Evolutionary conservation across 2,888 invertebrate species (phyloP).

Genomic region (Xanthorhoe spadicearia): DNA sequence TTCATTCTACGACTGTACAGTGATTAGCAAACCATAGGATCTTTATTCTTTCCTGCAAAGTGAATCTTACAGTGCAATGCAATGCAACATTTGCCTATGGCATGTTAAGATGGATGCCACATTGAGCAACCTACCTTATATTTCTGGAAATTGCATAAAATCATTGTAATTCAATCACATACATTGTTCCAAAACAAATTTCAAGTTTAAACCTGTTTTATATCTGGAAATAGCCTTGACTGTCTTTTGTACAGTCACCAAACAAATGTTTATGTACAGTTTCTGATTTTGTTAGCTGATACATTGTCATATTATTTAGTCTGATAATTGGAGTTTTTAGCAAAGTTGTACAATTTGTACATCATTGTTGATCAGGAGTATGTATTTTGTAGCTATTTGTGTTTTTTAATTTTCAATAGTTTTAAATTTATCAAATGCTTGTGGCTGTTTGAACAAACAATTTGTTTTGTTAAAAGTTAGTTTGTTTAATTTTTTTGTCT

Average conservation of each 20-base stretch:
- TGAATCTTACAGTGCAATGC: not conserved
- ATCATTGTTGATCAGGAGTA: too few species aligned
- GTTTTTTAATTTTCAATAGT: too few species aligned
- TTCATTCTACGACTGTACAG: too few species aligned
- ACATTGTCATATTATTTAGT: too few species aligned
- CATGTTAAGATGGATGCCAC: not conserved
- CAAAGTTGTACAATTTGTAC: too few species aligned
- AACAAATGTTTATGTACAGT: not conserved
- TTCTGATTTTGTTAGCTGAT: too few species aligned
- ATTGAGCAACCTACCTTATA: not conserved
- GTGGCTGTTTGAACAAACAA: not conserved
- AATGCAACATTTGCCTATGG: not conserved
- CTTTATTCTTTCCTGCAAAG: not conserved
- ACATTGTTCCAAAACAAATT: not conserved
- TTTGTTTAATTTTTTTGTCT: slow-evolving; percentile 23
- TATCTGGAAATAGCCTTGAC: not conserved
- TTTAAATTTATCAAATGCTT: not conserved
- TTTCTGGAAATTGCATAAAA: not conserved
- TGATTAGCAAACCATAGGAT: not conserved
- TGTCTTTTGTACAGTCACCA: not conserved
- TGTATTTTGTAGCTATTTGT: not conserved
- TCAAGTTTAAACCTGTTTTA: not conserved
- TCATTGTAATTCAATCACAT: not conserved
- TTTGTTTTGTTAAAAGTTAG: not conserved
- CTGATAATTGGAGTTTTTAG: too few species aligned